Evolutionary conservation across 2,797 vertebrate species (phyloP).

Genomic region (Tympanoctomys barrerae): DNA sequence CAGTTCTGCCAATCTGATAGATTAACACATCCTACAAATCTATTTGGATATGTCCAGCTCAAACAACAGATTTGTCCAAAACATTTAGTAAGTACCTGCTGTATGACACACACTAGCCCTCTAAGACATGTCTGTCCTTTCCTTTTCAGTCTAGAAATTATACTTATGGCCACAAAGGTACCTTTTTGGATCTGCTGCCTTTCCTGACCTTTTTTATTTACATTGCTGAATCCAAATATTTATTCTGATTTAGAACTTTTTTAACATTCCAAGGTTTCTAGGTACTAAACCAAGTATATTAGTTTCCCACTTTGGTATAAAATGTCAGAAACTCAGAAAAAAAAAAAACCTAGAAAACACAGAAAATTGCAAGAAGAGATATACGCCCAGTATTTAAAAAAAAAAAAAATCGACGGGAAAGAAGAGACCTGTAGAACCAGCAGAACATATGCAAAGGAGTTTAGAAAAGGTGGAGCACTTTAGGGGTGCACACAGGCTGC

Average conservation of each 20-base stretch:
- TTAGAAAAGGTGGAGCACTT: background rate
- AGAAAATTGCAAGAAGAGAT: background rate
- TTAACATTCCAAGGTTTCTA: background rate
- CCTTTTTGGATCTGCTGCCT: background rate
- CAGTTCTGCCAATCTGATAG: background rate
- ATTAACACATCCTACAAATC: background rate
- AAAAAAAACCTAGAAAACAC: background rate
- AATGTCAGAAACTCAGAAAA: background rate
- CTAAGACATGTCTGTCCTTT: background rate
- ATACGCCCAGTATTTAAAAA: background rate
- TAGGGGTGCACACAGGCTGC: background rate
- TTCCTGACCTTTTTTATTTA: constrained; percentile 9
- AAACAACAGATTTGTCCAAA: constrained; percentile 27
- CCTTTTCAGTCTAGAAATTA: background rate
- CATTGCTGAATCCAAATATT: background rate
- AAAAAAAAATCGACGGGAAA: background rate
- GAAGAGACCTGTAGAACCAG: background rate
- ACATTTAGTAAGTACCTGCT: background rate
- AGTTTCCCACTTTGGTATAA: constrained; percentile 10
- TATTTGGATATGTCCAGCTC: background rate
- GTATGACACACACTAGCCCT: background rate
- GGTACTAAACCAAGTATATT: background rate
- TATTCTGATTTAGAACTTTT: constrained; percentile 44
- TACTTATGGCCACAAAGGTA: background rate
- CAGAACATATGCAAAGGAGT: background rate